A percentile compares a stretch with the other conserved stretches of the same genome.
Evolutionary conservation across 2,888 invertebrate genomes (phyloP).

Genomic region (Teinopalpus imperialis): DNA sequence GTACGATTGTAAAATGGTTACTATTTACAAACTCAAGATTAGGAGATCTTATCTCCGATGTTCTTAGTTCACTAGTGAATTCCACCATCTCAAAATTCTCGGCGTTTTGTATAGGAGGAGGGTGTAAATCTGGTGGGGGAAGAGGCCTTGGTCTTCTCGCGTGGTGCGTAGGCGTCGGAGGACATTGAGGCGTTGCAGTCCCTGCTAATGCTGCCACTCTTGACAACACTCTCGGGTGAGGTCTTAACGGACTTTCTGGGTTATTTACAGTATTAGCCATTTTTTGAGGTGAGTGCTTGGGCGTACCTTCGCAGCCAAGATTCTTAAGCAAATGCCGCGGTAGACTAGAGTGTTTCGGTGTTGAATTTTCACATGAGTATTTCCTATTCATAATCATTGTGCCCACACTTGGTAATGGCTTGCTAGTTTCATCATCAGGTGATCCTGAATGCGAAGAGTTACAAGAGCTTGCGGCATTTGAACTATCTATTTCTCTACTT

Average conservation of each 20-base stretch:
- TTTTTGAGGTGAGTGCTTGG: conserved; percentile 67
- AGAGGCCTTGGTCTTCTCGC: conserved; percentile 85
- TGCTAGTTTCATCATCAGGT: conserved; percentile 60
- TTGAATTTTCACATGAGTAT: conserved; percentile 66
- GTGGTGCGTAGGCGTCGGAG: conserved; percentile 94
- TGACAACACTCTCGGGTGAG: conserved; percentile 84
- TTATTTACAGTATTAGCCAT: conserved; percentile 38
- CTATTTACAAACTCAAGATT: conserved; percentile 81
- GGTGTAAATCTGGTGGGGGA: conserved; percentile 80
- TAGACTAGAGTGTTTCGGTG: conserved; percentile 72
- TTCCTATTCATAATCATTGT: conserved; percentile 70
- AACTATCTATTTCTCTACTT: conserved; percentile 52
- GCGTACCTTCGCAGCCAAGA: conserved; percentile 65
- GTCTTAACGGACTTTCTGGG: conserved; percentile 72
- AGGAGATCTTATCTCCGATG: conserved; percentile 77
- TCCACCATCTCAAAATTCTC: conserved; percentile 75
- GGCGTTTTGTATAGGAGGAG: conserved; percentile 70
- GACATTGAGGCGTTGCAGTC: conserved; percentile 85
- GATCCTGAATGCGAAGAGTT: conserved; percentile 71
- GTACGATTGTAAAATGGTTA: conserved; percentile 80
- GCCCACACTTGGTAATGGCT: conserved; percentile 59
- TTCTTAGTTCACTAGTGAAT: conserved; percentile 72
- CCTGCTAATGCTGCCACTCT: conserved; percentile 83
- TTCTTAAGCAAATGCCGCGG: conserved; percentile 70
- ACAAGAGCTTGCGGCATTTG: conserved; percentile 66